Evolutionary conservation across 2,113 vertebrate genomes (phyloP), one percentile per base, ranked within the genome.

Genomic region (Noctilio leporinus): DNA sequence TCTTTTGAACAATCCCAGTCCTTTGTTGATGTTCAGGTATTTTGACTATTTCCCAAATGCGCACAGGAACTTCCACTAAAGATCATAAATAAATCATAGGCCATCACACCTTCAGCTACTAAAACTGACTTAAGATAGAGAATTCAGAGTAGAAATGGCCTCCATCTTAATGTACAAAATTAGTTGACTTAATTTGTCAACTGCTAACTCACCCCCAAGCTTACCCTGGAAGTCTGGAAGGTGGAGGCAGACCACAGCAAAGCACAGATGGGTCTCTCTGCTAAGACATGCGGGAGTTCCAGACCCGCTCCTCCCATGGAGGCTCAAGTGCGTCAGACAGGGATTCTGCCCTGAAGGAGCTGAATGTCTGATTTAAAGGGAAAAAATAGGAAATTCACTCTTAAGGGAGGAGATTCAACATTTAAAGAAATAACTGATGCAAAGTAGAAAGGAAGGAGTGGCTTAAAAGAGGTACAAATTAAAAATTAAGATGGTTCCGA

Each of bases 201-300:
- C 57, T 70, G 35, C 47, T 57, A 38, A 35, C 69, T 86, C 22
- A 33, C 16, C 9, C 75, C 72, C 43, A 33, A 0, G 47, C 6
- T 19, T 43, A 20, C 38, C 65, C 11, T 20, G 5, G 19, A 19
- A 17, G 49, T 33, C 72, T 88, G 51, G n/a, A 89, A 57, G 89
- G 10, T 3, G n/a, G 16, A 47, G 12, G 11, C 59, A 17, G 33
- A 28, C 17, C 19, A 5, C 17, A 1, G 0, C 0, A 33, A 40
- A 11, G 10, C 43, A 51, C 67, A 64, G 47, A 10, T 15, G 10
- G 38, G 45, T 65, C 45, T 72, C 16, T 40, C 20, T 15, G 7
- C 17, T 8, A 19, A 77, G 90, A 92, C 53, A 47, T 0, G 0
- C 20, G 4, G 38, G 35, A 22, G 24, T 19, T 70, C n/a, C 69